Evolutionary conservation across 1,140 invertebrate genomes (phyloP).

Genomic region (Schlechtendalia chinensis): DNA sequence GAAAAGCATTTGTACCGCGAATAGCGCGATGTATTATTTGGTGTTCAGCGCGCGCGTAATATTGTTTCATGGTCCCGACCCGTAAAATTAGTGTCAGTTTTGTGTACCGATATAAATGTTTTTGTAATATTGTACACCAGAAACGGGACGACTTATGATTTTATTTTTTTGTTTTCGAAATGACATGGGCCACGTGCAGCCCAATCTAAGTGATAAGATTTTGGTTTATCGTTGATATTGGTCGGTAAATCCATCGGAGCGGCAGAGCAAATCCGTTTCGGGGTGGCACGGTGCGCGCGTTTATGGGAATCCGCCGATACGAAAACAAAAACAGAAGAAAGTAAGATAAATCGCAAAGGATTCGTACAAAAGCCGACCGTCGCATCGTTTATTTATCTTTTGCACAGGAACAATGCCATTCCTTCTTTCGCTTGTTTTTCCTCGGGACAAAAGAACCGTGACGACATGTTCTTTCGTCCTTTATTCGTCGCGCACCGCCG

Average conservation of each 20-base stretch:
- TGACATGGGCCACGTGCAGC: not conserved
- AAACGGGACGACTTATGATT: too few relatives aligned
- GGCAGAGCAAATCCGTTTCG: not conserved
- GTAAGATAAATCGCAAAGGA: constrained; percentile 13
- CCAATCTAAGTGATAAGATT: not conserved
- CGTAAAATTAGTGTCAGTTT: too few relatives aligned
- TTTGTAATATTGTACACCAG: too few relatives aligned
- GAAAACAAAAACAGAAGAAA: constrained; percentile 15
- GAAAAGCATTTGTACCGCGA: too few relatives aligned
- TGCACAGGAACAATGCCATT: not conserved
- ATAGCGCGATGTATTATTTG: too few relatives aligned
- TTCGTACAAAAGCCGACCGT: not conserved
- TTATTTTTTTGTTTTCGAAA: too few relatives aligned
- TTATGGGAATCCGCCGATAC: not conserved
- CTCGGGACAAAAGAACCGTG: constrained; percentile 17
- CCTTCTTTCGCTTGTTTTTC: constrained; percentile 13
- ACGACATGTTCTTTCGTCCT: constrained; percentile 16
- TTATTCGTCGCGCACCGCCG: not conserved
- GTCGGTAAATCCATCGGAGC: not conserved
- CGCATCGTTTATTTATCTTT: constrained; percentile 1
- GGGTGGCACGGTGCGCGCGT: too few relatives aligned
- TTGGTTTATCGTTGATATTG: not conserved
- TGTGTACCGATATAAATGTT: too few relatives aligned
- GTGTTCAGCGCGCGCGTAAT: too few relatives aligned
- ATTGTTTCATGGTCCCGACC: too few relatives aligned